Evolutionary conservation across 1,140 invertebrate genomes (phyloP).

Genomic region (Scaptomyza pallida): DNA sequence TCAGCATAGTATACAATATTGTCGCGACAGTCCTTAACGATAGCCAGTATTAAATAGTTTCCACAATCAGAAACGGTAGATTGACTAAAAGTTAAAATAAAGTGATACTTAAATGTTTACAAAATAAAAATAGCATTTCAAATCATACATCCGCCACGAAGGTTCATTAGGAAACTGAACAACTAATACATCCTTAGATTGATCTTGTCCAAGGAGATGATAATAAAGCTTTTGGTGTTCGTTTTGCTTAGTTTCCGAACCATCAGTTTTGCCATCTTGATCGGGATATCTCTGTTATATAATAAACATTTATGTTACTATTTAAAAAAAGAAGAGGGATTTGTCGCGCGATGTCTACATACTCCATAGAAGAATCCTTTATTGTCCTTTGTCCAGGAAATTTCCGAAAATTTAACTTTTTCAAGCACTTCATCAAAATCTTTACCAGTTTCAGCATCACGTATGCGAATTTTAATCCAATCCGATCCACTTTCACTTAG

Average conservation of each 20-base stretch:
- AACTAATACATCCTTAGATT: conserved; percentile 94
- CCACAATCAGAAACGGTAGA: conserved; percentile 95
- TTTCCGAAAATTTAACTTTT: conserved; percentile 95
- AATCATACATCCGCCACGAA: conserved; percentile 93
- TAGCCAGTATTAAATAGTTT: conserved; percentile 92
- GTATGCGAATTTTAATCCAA: conserved; percentile 96
- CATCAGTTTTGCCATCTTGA: conserved; percentile 92
- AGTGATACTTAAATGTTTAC: background rate
- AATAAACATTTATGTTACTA: conserved; percentile 1
- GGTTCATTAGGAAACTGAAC: conserved; percentile 97
- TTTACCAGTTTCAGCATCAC: conserved; percentile 90
- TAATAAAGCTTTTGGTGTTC: conserved; percentile 97
- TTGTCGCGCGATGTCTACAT: conserved; percentile 66
- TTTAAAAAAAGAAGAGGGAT: too few relatives aligned
- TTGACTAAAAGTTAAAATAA: conserved; percentile 40
- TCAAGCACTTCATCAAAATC: conserved; percentile 95
- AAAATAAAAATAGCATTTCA: background rate
- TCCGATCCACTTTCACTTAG: conserved; percentile 97
- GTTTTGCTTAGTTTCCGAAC: conserved; percentile 94
- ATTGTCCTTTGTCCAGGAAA: conserved; percentile 98
- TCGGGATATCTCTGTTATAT: conserved; percentile 86
- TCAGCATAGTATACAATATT: conserved; percentile 94
- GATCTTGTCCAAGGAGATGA: conserved; percentile 93
- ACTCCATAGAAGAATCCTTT: conserved; percentile 97
- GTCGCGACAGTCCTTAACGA: conserved; percentile 93